Conservation (phyloP, 2,888 invertebrate genomes). For the Seladonia tumulorum region DNA sequence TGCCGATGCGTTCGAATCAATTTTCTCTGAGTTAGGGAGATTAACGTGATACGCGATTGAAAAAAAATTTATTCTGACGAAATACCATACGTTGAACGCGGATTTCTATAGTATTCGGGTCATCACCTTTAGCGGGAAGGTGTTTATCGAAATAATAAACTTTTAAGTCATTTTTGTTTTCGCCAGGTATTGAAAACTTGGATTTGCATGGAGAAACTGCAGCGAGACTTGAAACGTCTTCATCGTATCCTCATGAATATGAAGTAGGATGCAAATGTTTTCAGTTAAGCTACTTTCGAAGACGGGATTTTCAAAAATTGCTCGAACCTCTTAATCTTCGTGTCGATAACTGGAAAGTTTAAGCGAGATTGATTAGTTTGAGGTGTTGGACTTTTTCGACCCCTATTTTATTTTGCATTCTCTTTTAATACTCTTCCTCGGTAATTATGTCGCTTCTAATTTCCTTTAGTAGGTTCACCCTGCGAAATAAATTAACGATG, state of each 20-base stretch:
- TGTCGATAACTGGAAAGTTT: background rate
- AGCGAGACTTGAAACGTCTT: background rate
- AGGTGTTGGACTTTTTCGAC: background rate
- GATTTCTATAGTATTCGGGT: background rate
- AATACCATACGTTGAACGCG: background rate
- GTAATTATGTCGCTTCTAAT: background rate
- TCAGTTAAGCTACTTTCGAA: background rate
- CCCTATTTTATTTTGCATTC: too few relatives aligned
- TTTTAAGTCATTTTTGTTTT: background rate
- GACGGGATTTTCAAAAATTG: background rate
- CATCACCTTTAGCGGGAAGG: background rate
- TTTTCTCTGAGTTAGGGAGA: background rate
- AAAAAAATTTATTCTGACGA: too few relatives aligned
- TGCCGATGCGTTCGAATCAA: background rate
- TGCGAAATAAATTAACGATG: background rate
- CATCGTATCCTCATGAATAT: background rate
- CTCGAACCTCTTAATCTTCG: background rate
- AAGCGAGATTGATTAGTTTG: background rate
- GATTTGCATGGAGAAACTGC: background rate
- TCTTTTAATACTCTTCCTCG: background rate
- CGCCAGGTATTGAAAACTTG: background rate
- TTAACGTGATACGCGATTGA: background rate
- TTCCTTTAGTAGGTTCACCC: too few relatives aligned
- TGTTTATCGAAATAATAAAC: background rate
- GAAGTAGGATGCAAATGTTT: background rate